Percentiles rank a stretch among this genome's conserved stretches.
These are phyloP conservation scores for Drosophila eugracilis DNA, from an alignment of 1,140 invertebrate species.

Conservation along the genomic window DNA sequence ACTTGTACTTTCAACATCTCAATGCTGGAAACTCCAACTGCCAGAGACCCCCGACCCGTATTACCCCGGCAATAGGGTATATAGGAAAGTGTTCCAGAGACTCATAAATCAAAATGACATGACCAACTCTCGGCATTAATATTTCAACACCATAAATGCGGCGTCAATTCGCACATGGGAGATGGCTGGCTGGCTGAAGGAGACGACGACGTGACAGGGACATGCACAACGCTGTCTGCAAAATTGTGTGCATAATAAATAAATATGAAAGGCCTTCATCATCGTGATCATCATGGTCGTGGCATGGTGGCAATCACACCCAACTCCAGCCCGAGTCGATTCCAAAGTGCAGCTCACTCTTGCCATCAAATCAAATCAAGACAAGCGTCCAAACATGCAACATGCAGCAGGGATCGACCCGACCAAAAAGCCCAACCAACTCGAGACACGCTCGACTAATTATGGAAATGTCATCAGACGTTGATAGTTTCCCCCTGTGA, in stretches of 20 bases:
- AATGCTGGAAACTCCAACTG: slow-evolving; percentile 38
- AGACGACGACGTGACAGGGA: slow-evolving; percentile 58
- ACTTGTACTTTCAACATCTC: slow-evolving; percentile 62
- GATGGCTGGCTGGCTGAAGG: slow-evolving; percentile 25
- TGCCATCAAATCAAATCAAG: slow-evolving; percentile 78
- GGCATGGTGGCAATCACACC: too few species aligned
- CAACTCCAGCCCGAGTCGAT: slow-evolving; percentile 17
- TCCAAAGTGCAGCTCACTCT: slow-evolving; percentile 50
- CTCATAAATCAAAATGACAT: slow-evolving; percentile 79
- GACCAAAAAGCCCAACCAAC: slow-evolving; percentile 40
- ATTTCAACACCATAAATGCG: slow-evolving; percentile 82
- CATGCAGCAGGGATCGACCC: slow-evolving; percentile 16
- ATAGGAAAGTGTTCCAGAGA: slow-evolving; percentile 46
- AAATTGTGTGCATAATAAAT: slow-evolving; percentile 79
- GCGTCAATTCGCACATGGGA: slow-evolving; percentile 76
- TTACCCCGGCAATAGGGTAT: slow-evolving; percentile 26
- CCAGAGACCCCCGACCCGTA: not conserved
- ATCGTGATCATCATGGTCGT: not conserved
- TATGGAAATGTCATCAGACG: slow-evolving; percentile 80
- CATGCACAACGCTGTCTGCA: slow-evolving; percentile 72
- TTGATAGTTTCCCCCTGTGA: slow-evolving; percentile 52
- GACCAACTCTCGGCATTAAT: slow-evolving; percentile 79
- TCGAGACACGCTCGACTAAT: slow-evolving; percentile 76
- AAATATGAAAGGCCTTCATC: slow-evolving; percentile 63
- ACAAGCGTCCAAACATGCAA: slow-evolving; percentile 67